A percentile compares a stretch with the other conserved stretches of the same genome.
These are phyloP conservation scores for Pteropus alecto DNA, from an alignment of 2,113 vertebrate species.

Conservation along the genomic window DNA sequence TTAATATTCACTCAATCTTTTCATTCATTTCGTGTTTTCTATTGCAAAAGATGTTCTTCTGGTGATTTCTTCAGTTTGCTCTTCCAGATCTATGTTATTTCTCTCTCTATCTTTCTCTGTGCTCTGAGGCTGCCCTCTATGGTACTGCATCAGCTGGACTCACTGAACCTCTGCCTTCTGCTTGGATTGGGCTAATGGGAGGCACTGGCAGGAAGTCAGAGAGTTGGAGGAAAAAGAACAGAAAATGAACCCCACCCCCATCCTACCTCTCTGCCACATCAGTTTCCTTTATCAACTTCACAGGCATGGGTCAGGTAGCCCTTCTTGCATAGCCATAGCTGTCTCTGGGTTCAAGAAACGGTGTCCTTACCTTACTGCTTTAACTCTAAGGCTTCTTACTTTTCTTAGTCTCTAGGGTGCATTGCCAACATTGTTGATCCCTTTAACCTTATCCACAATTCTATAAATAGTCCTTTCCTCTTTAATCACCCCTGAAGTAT, in stretches of 20 bases:
- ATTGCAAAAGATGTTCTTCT: not conserved
- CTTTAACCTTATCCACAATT: not conserved
- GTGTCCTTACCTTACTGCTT: not conserved
- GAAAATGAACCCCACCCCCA: not conserved
- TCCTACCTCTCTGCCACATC: not conserved
- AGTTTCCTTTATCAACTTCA: not conserved
- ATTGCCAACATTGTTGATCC: not conserved
- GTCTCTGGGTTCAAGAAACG: not conserved
- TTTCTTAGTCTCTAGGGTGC: not conserved
- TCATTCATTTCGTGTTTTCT: not conserved
- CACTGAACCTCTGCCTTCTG: not conserved
- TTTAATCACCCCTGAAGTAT: not conserved
- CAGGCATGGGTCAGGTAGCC: not conserved
- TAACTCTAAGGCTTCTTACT: not conserved
- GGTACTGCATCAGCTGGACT: not conserved
- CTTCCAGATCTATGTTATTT: not conserved
- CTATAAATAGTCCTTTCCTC: slow-evolving; percentile 1
- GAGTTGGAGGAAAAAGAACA: not conserved
- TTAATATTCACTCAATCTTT: not conserved
- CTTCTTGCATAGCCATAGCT: not conserved
- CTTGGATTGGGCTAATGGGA: not conserved
- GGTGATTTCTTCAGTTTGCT: not conserved
- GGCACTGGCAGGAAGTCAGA: not conserved
- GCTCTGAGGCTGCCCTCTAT: not conserved
- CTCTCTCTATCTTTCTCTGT: not conserved